Percentiles rank a stretch among this genome's conserved stretches.
phyloP scores from a whole-genome alignment of 1,140 invertebrate genomes.

The Trichonephila inaurata region DNA sequence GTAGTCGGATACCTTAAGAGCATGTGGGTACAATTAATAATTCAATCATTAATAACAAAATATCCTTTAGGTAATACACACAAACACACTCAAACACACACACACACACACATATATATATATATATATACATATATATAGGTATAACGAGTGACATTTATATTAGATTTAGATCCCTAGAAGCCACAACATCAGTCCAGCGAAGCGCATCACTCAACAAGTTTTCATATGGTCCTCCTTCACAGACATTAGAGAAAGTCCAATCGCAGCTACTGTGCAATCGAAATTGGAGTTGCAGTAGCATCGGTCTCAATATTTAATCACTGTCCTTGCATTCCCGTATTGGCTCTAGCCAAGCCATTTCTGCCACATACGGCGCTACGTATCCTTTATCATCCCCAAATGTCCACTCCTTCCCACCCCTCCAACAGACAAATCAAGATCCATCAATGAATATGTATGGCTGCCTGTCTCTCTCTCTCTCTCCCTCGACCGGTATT shows the following conservation, averaged over 20 bases:
- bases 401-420: neutral
- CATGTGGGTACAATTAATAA: too few relatives aligned
- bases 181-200: neutral
- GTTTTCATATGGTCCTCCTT: neutral
- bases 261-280: neutral
- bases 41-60: too few relatives aligned
- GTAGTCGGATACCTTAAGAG: too few relatives aligned
- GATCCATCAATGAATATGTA: slow-evolving; percentile 67
- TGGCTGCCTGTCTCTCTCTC: neutral
- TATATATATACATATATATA: too few relatives aligned
- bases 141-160: too few relatives aligned
- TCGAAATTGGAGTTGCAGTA: neutral
- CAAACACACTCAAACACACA: too few relatives aligned
- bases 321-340: slow-evolving; percentile 45
- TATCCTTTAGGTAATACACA: too few relatives aligned
- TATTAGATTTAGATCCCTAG: too few relatives aligned
- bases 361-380: slow-evolving; percentile 40
- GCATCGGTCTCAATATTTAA: slow-evolving; percentile 41
- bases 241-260: neutral
- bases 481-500: slow-evolving; percentile 2
- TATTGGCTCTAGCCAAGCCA: slow-evolving; percentile 2
- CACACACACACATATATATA: too few relatives aligned
- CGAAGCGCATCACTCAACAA: neutral
- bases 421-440: slow-evolving; percentile 28
- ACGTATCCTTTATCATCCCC: slow-evolving; percentile 58